Base-by-base conservation (phyloP, 2,888 invertebrate species). In the Theretra japonica region DNA sequence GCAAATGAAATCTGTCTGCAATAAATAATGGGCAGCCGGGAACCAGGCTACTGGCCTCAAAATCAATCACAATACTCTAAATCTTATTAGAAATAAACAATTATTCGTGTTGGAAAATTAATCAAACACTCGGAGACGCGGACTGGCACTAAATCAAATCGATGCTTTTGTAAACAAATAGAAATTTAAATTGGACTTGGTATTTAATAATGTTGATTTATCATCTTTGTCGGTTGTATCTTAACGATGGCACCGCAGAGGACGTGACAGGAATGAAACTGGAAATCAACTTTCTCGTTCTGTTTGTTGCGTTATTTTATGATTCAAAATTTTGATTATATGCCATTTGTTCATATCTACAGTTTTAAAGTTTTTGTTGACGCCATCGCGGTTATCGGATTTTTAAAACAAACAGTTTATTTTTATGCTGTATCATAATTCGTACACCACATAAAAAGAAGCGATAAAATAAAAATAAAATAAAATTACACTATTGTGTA, bases 31-130 rank as follows among this genome's bases (percentile, higher is more conserved):
- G 48, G 11, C 11, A 15, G 11, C 41, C 41, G 41, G 11, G 11
- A 41, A 15, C 15, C 21, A 21, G 17, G 21, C 23, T 62, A 62
- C n/a, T n/a, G 17, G 17, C 41, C 21, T 65, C 23, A 41, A 48
- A 65, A 65, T 23, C 48, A 65, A 65, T 65, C 48, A 65, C 21
- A 65, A 48, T n/a, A n/a, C 41, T 48, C 48, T 65, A 17, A 65
- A 23, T 65, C 23, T 48, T 48, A 65, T 48, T 65, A 41, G 21
- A 17, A 5, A 65, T 65, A 65, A 65, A 65, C 65, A 65, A 23
- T 65, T 1, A 60, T 30, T 65, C 48, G 41, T 48, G 23, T 65
- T 48, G 48, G 48, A 65, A 62, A 33, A 41, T 48, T 65, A 48
- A 48, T 48, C 65, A 48, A 65, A 65, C 41, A 65, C 41, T 65